A percentile compares a stretch with the other conserved stretches of the same genome.
Evolutionary conservation across 2,888 invertebrate species (phyloP).

Genomic region (Prionchulus punctatus): DNA sequence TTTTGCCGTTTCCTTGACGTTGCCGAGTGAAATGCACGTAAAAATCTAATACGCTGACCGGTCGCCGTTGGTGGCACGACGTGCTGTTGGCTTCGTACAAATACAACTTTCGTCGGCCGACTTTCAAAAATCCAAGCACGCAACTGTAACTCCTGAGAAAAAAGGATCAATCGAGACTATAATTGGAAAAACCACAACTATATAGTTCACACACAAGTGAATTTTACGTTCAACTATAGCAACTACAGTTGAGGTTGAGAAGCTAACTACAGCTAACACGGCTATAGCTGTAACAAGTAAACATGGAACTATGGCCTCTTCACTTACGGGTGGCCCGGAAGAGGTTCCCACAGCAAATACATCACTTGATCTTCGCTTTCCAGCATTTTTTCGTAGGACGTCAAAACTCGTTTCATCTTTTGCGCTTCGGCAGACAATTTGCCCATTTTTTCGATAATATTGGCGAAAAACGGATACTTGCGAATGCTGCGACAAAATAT

Average conservation of each 20-base stretch:
- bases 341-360: conserved; percentile 25
- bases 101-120: conserved; percentile 73
- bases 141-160: conserved; percentile 15
- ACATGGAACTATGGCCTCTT: conserved; percentile 10
- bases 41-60: conserved; percentile 80
- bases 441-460: conserved; percentile 11
- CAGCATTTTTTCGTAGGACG: conserved; percentile 24
- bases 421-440: conserved; percentile 17
- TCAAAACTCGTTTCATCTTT: conserved; percentile 20
- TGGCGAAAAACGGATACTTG: too few species aligned
- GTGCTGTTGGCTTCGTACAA: conserved; percentile 34
- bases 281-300: too few species aligned
- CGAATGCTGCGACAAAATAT: too few species aligned
- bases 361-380: conserved; percentile 23
- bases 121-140: conserved; percentile 63
- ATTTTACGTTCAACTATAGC: too few species aligned
- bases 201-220: too few species aligned
- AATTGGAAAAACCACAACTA: too few species aligned
- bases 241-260: too few species aligned
- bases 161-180: too few species aligned
- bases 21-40: conserved; percentile 67
- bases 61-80: conserved; percentile 35
- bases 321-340: conserved; percentile 12
- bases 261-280: too few species aligned
- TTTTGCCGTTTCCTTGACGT: conserved; percentile 64